Evolutionary conservation across 2,888 invertebrate genomes (phyloP), one percentile per base, ranked within the genome.

Genomic region (Megamerina dolium): DNA sequence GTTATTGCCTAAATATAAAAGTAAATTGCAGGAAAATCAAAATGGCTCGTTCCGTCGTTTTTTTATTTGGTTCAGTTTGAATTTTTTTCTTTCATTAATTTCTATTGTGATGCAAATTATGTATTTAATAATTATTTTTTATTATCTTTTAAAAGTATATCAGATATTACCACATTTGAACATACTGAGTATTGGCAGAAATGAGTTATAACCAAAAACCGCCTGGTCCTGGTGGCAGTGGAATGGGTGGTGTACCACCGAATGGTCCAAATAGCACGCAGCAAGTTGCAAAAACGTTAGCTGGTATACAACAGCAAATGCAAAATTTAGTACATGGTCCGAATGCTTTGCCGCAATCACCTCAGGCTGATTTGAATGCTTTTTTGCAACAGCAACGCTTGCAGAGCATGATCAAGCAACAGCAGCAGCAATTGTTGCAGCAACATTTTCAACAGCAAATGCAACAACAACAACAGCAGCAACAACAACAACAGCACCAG

Each of bases 231-330:
- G 51, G 54, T 42, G 53, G 53, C 37, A 54, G 57, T 27, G 58
- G 59, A 39, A 51, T 56, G 43, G 53, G 56, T 19, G 55, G 55
- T 8, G 51, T 47, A 27, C 58, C 58, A 17, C 53, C 56, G 17
- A 56, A 59, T 50, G 57, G 56, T n/a, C 53, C 58, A 12, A 59
- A 59, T 37, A 59, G 59, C 37, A 51, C 59, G 14, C 59, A 59
- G 48, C 60, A 60, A 43, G 58, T 61, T 31, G 58, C 58, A 8
- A 61, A 62, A 43, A 52, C 61, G 4, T 51, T 63, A 42, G 62
- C 61, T 37, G 59, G 58, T 14, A 60, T 61, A 35, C 60, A 60
- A 37, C 64, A 64, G 41, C 64, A 64, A 55, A 63, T 64, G 64
- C 61, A 63, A 46, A 63, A 56, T 52, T 51, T 61, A 34, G 61